Evolutionary conservation across 1,140 invertebrate species (phyloP), one percentile per base, ranked within the genome.

Genomic region (Chionoecetes opilio): DNA sequence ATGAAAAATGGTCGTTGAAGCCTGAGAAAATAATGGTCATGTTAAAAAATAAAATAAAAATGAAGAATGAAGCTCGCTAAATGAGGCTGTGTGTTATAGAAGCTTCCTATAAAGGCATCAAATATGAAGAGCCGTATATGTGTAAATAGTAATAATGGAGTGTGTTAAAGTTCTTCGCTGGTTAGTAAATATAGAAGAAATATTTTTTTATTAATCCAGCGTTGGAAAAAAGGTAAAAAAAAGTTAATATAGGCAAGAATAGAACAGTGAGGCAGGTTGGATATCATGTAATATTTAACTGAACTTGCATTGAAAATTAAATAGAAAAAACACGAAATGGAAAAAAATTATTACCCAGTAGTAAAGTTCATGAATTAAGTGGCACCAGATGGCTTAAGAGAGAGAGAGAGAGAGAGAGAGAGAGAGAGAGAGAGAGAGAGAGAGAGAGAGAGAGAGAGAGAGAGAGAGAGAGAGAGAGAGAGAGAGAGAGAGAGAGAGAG

Each of bases 361-460:
- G n/a, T n/a, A n/a, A 75, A 75, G 63, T 75, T 75, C 21, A 75
- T n/a, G 63, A 26, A 75, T 75, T 75, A 75, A 75, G 63, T 75
- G 63, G 63, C 21, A 75, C 63, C 63, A 75, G 63, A 75, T 75
- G 63, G n/a, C n/a, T 17, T 53, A 3, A 53, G 9, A n/a, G 41
- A 5, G 5, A 46, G 5, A 46, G 41, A n/a, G n/a, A n/a, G n/a
- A n/a, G n/a, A n/a, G n/a, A n/a, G n/a, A n/a, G n/a, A n/a, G n/a
- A n/a, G 63, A 75, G 63, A 75, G 63, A 75, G 63, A 75, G 26
- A 75, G 63, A 75, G 63, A 75, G 63, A 75, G 63, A 75, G 63
- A 75, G 63, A 75, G 63, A 75, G 63, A 75, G 63, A 75, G 63
- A 75, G 63, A 75, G 63, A 75, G 63, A 75, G 63, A 75, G 63